Percentiles rank a stretch among this genome's conserved stretches.
These are phyloP conservation scores for Thaleichthys pacificus DNA, from an alignment of 2,797 vertebrate genomes.

Conservation along the genomic window DNA sequence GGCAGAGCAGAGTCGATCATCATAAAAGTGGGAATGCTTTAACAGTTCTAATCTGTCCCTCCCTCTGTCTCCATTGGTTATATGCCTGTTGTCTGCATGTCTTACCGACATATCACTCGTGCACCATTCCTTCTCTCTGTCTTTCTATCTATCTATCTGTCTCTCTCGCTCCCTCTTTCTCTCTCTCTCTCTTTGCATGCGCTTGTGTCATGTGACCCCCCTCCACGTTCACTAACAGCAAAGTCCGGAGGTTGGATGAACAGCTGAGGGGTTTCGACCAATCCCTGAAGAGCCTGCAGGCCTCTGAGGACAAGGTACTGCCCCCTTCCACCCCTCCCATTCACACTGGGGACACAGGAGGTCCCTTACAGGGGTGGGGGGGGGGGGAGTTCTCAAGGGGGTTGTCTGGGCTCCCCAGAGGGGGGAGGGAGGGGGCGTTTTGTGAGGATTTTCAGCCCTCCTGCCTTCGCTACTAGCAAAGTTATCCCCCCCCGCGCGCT, in stretches of 20 bases:
- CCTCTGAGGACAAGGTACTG: conserved; percentile 91
- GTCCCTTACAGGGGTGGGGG: neutral
- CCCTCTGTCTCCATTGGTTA: conserved; percentile 38
- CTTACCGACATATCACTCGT: conserved; percentile 16
- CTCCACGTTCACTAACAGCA: conserved; percentile 78
- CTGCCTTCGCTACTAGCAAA: neutral
- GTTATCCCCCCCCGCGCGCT: neutral
- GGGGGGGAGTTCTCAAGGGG: neutral
- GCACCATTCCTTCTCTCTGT: conserved; percentile 10
- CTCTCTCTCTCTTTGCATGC: conserved; percentile 39
- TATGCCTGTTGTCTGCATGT: conserved; percentile 48
- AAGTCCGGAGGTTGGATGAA: conserved; percentile 84
- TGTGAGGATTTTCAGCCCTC: conserved; percentile 3
- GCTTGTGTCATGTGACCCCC: conserved; percentile 60
- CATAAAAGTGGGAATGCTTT: conserved; percentile 48
- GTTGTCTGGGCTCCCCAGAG: neutral
- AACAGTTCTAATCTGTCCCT: conserved; percentile 34
- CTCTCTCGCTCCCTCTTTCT: conserved; percentile 35
- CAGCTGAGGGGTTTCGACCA: conserved; percentile 90
- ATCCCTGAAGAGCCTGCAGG: conserved; percentile 89
- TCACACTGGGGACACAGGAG: conserved; percentile 12
- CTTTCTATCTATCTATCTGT: conserved; percentile 44
- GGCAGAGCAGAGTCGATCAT: neutral
- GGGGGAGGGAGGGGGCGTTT: too few species aligned
- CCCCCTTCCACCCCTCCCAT: conserved; percentile 35